Evolutionary conservation across 2,888 invertebrate genomes (phyloP).

Genomic region (Thera britannica): DNA sequence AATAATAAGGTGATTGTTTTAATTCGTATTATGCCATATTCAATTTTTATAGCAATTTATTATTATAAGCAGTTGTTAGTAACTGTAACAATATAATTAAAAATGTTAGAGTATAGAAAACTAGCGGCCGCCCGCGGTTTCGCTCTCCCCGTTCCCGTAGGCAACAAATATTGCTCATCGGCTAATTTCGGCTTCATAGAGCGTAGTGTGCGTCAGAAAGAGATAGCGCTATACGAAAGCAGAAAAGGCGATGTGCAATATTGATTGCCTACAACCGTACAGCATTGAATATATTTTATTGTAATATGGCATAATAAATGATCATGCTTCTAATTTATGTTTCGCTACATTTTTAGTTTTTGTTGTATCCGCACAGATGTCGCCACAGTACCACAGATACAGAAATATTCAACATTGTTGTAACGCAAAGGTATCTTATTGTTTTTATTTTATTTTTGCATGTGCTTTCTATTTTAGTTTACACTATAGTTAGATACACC

Average conservation of each 20-base stretch:
- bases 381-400: constrained; percentile 78
- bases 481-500: too few relatives aligned
- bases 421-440: constrained; percentile 73
- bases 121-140: too few relatives aligned
- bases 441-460: constrained; percentile 27
- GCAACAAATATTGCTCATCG: too few relatives aligned
- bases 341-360: constrained; percentile 43
- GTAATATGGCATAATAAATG: constrained; percentile 25
- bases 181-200: too few relatives aligned
- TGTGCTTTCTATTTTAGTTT: constrained; percentile 16
- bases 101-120: not conserved
- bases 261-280: too few relatives aligned
- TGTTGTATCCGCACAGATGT: constrained; percentile 72
- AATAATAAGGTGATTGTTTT: constrained; percentile 36
- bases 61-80: too few relatives aligned
- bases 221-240: too few relatives aligned
- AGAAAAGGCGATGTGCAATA: too few relatives aligned
- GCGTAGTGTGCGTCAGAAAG: too few relatives aligned
- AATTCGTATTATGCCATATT: constrained; percentile 32
- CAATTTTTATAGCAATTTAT: not conserved
- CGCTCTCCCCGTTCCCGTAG: too few relatives aligned
- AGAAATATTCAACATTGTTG: constrained; percentile 78
- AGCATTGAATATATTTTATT: not conserved
- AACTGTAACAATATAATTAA: not conserved
- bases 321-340: constrained; percentile 38